Evolutionary conservation across 2,113 vertebrate species (phyloP), one percentile per base, ranked within the genome.

Genomic region (Istiophorus platypterus): DNA sequence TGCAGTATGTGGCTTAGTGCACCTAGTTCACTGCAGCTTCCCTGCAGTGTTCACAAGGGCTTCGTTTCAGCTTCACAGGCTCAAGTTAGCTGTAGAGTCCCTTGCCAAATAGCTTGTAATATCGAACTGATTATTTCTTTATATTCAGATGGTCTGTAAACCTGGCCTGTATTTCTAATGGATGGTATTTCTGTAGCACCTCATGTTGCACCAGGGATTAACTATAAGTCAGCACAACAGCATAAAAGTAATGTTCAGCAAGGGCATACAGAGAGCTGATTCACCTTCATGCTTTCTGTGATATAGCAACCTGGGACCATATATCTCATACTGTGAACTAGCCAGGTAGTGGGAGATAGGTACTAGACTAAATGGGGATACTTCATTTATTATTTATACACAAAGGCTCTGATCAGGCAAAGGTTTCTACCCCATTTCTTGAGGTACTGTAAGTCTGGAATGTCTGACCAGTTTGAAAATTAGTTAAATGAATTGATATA

Each of bases 11-110:
- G 10, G 51, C 56, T 85, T 7, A 11, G 31, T 71, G 68, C 75
- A 86, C 72, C 51, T 64, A 68, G 61, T 81, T 74, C 71, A 88
- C 89, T 91, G 88, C 89, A 85, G 82, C 82, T 41, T 81, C 77
- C 52, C 81, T 84, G 89, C 88, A 90, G 86, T 86, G 82, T 39
- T 34, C 70, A 34, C 69, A 80, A 71, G 72, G 29, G 64, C 76
- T 85, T 85, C 59, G 69, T 73, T 76, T 81, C 69, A 85, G 62
- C 78, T 54, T 80, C 63, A 72, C 74, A 84, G 77, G 72, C 47
- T 67, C 15, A 72, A 72, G 39, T 87, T 64, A 37, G 39, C 45
- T 62, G 51, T 13, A 7, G 42, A 65, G 29, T 56, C 22, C 31
- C 3, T 31, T 31, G 20, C 31, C 41, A 13, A 8, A 34, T 65